Evolutionary conservation across 1,140 invertebrate genomes (phyloP).

Genomic region (Bombus pyrosoma): DNA sequence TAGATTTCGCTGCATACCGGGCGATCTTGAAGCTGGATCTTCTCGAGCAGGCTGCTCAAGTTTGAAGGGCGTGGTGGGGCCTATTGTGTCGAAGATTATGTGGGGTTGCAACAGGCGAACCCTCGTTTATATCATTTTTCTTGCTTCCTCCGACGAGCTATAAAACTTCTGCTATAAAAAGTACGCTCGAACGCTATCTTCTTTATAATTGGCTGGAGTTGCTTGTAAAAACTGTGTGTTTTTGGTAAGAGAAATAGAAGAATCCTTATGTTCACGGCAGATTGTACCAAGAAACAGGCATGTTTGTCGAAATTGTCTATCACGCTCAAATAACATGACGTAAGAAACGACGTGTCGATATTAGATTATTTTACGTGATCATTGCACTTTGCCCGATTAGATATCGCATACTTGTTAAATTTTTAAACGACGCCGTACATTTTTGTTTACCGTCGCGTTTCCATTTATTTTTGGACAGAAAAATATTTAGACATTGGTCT

Average conservation of each 20-base stretch:
- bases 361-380: not conserved
- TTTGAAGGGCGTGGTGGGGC: conserved; percentile 40
- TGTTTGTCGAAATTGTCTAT: not conserved
- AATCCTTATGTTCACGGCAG: not conserved
- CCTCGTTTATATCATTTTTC: conserved; percentile 5
- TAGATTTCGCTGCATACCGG: conserved; percentile 15
- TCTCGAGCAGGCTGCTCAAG: conserved; percentile 21
- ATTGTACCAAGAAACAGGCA: not conserved
- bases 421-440: not conserved
- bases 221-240: too few species aligned
- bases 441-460: not conserved
- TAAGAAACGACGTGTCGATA: not conserved
- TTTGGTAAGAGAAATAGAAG: too few species aligned
- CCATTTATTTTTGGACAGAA: not conserved
- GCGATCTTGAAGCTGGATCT: conserved; percentile 13
- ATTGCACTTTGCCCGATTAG: not conserved
- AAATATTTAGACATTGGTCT: not conserved
- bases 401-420: not conserved
- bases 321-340: not conserved
- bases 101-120: not conserved
- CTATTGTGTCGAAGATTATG: conserved; percentile 45
- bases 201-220: not conserved
- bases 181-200: not conserved
- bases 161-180: not conserved
- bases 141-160: not conserved